Base-by-base conservation (phyloP, 2,888 invertebrate genomes). In the Marronus borbonicus region DNA sequence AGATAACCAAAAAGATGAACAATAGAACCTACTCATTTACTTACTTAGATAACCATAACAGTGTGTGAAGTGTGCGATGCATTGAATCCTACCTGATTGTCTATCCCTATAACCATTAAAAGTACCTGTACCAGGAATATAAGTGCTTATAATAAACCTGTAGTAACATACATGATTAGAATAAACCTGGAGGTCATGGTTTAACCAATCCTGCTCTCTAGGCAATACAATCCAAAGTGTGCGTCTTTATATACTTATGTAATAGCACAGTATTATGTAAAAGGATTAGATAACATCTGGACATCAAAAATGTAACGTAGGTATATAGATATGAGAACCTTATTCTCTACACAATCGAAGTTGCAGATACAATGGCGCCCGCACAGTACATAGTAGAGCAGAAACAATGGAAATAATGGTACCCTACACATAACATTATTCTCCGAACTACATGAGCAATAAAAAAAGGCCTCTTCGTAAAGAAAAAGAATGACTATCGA, bases 381-480 rank as follows among this genome's bases (percentile, higher is more conserved):
- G 39, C 74, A 66, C 58, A 75, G 39, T 66, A 52, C 66, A 75
- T 75, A 78, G 66, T 78, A 60, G 75, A 68, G 49, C 58, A 75
- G 78, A 65, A 78, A 78, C 78, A 78, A 78, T 78, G 58, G 78
- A 65, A 78, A 78, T 74, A 75, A 78, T 78, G 58, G 68, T 65
- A 78, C 74, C 65, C 55, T 52, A 39, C 74, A 55, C 75, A 39
- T 65, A 39, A 74, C 64, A 76, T 76, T 65, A 52, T 65, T 76
- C 64, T 76, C n/a, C 36, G 52, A 76, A 28, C 74, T 49, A 64
- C 20, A 64, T 31, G n/a, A 76, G 36, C 55, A 49, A 24, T n/a
- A 50, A 68, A 68, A 68, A 49, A 10, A 12, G 36, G 36, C 20
- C 44, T 10, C 8, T 36, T 14, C 4, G 17, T 5, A 39, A 24